These are phyloP conservation scores for Drosophila persimilis DNA, from an alignment of 1,140 invertebrate genomes.

Conservation along the genomic window DNA sequence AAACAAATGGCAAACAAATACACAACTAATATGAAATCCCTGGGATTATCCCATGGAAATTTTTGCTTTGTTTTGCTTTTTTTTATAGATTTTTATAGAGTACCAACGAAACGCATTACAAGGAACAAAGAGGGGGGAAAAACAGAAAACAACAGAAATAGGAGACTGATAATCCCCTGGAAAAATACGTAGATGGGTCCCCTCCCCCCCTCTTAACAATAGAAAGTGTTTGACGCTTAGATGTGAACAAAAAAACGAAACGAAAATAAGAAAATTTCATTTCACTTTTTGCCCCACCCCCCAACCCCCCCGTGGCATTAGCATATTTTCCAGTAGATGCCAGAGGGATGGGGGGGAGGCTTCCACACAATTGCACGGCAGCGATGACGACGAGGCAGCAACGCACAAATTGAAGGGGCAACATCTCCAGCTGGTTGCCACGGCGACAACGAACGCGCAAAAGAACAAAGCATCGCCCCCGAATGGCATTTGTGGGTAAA, in stretches of 20 bases:
- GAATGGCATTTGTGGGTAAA: slow-evolving; percentile 1
- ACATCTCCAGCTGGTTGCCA: slow-evolving; percentile 18
- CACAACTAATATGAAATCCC: slow-evolving; percentile 45
- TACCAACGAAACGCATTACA: slow-evolving; percentile 21
- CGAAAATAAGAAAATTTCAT: slow-evolving; percentile 69
- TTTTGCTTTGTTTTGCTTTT: slow-evolving; percentile 19
- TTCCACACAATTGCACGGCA: slow-evolving; percentile 73
- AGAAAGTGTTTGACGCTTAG: slow-evolving; percentile 62
- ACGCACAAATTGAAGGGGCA: slow-evolving; percentile 29
- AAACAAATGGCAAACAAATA: slow-evolving; percentile 54
- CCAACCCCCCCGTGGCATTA: slow-evolving; percentile 46
- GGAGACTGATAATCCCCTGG: slow-evolving; percentile 56
- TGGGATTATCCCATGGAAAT: slow-evolving; percentile 65
- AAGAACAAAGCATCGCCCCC: slow-evolving; percentile 62
- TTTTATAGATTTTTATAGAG: no score
- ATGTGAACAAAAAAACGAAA: slow-evolving; percentile 30
- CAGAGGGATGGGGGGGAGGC: slow-evolving; percentile 10
- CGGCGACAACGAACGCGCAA: slow-evolving; percentile 27
- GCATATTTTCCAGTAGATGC: slow-evolving; percentile 58
- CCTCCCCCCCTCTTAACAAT: slow-evolving; percentile 41
- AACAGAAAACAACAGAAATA: slow-evolving; percentile 18
- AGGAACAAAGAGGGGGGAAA: slow-evolving; percentile 38
- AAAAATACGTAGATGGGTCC: slow-evolving; percentile 42
- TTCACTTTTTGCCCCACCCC: slow-evolving; percentile 47
- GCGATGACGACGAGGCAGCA: slow-evolving; percentile 45